Base-by-base conservation (phyloP, 2,797 vertebrate species). In the Rhinella marina region DNA sequence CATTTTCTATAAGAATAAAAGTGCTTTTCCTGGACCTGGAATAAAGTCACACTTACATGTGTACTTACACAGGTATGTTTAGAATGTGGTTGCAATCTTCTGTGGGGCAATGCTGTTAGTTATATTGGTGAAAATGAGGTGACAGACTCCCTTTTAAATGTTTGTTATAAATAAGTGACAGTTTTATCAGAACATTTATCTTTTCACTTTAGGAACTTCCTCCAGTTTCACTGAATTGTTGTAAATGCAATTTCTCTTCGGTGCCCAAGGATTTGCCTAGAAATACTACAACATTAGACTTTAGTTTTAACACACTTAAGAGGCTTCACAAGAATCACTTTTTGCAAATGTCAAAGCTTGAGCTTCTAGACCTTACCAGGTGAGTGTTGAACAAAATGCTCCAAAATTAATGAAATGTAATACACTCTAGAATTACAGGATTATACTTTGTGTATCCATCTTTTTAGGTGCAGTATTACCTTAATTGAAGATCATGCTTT, bases 231-330 rank as follows among this genome's bases (percentile, higher is more conserved):
- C 94, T 94, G 88, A 91, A 87, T 5, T 95, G 95, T 89, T 90
- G 62, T 2, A 93, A 92, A 0, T 76, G 90, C 90, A 93, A 94
- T 6, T 25, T 90, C 68, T 90, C 90, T 85, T 88, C 82, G 83
- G 87, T 95, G 50, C 94, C 93, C 0, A 2, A 70, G 48, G 90
- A 91, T 80, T 73, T 96, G 48, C 93, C 95, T 76, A 87, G 87
- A 16, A 91, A 93, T 83, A 90, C 90, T 21, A 90, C 92, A 90
- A 86, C 80, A 56, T 0, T 96, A 91, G 95, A 96, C 82, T 91
- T 96, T 81, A 95, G 95, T 86, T 96, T 95, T 93, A 95, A 92
- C 79, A 91, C 92, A 1, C 85, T 96, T 90, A 85, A 75, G n/a
- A 90, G 62, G 0, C 86, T 95, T 86, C 23, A 23, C 0, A 80